phyloP scores from a whole-genome alignment of 1,140 invertebrate genomes.

The Calliopsis andreniformis region DNA sequence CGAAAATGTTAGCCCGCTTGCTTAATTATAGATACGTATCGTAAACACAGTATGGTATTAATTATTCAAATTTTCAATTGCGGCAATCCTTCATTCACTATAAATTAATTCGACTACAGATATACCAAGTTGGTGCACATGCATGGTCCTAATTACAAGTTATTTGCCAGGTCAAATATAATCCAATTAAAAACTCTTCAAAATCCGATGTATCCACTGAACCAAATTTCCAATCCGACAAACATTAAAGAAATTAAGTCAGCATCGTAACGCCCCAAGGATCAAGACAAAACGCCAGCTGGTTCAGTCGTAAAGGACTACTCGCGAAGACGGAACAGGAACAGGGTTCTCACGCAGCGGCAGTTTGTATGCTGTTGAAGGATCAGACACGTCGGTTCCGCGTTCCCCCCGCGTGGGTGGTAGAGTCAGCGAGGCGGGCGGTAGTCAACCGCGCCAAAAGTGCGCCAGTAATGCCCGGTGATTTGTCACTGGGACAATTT shows the following conservation, averaged over 20 bases:
- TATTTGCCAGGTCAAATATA: no score
- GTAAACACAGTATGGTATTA: background rate
- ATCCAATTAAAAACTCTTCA: no score
- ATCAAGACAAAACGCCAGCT: background rate
- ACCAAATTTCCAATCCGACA: background rate
- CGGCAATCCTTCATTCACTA: background rate
- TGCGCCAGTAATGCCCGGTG: conserved; percentile 49
- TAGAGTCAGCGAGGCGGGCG: conserved; percentile 13
- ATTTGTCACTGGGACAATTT: conserved; percentile 73
- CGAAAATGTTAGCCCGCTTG: background rate
- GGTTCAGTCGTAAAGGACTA: background rate
- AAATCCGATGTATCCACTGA: no score
- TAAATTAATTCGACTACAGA: no score
- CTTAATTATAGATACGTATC: background rate
- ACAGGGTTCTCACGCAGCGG: background rate
- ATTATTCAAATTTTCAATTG: background rate
- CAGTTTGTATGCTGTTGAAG: conserved; percentile 15
- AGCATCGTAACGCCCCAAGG: background rate
- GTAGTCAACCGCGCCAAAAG: conserved; percentile 52
- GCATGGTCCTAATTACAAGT: background rate
- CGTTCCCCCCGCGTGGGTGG: conserved; percentile 25
- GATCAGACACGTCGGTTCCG: conserved; percentile 35
- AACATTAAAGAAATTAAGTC: background rate
- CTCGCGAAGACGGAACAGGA: background rate
- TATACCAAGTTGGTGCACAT: no score